A percentile compares a stretch with the other conserved stretches of the same genome.
Evolutionary conservation across 2,888 invertebrate genomes (phyloP).

Genomic region (Chromoteleia sp.): DNA sequence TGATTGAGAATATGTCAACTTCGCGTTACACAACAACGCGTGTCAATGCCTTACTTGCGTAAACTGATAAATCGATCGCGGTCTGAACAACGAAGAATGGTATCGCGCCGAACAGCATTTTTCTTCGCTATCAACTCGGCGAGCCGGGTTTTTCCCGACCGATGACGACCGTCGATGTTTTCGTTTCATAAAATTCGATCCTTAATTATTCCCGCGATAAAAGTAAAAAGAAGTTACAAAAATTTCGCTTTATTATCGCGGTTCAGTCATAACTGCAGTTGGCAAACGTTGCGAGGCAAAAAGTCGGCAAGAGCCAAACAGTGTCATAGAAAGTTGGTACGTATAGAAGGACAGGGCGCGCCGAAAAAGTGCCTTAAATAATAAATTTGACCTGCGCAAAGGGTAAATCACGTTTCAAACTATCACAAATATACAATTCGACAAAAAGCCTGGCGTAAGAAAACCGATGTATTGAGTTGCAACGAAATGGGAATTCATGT

Average conservation of each 20-base stretch:
- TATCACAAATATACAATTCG: conserved; percentile 21
- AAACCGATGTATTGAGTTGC: conserved; percentile 39
- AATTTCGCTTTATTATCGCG: neutral
- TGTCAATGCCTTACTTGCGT: conserved; percentile 75
- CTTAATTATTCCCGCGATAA: conserved; percentile 12
- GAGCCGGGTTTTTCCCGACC: conserved; percentile 7
- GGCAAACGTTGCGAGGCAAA: neutral
- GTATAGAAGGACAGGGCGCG: neutral
- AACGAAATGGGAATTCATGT: conserved; percentile 29
- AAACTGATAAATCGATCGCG: conserved; percentile 64
- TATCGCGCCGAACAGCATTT: conserved; percentile 32
- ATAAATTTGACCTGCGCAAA: conserved; percentile 28
- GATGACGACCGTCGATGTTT: conserved; percentile 16
- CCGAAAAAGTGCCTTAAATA: conserved; percentile 28
- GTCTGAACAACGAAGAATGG: conserved; percentile 43
- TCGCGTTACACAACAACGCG: conserved; percentile 80
- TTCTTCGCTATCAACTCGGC: conserved; percentile 34
- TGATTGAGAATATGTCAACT: conserved; percentile 84
- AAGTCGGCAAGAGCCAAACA: neutral
- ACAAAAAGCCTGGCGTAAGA: conserved; percentile 20
- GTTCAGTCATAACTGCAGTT: conserved; percentile 6
- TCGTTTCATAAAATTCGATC: conserved; percentile 3
- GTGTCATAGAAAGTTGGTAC: conserved; percentile 1
- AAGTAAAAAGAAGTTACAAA: neutral
- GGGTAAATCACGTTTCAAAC: conserved; percentile 20